Conservation (phyloP, 2,797 vertebrate species). For the Picus viridis region DNA sequence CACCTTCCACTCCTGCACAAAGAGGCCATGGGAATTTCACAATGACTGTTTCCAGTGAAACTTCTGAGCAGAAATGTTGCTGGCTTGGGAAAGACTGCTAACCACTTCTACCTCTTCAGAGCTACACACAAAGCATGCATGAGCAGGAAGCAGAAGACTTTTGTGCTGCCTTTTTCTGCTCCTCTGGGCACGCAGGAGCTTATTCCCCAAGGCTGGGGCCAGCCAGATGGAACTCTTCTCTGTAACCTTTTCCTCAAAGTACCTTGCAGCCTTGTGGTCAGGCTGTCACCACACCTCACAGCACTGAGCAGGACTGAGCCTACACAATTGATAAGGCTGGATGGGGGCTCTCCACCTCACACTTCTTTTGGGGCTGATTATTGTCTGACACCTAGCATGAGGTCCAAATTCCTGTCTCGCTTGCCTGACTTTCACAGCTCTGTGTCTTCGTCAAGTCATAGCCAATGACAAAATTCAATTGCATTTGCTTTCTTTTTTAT, state of each 20-base stretch:
- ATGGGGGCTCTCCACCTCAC: neutral
- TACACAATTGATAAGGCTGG: neutral
- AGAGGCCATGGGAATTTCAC: neutral
- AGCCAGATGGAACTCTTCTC: neutral
- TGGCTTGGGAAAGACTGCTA: neutral
- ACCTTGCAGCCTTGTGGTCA: neutral
- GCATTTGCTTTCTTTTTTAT: neutral
- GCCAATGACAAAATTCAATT: neutral
- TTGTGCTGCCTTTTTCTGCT: neutral
- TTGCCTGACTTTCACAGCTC: neutral
- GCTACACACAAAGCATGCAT: neutral
- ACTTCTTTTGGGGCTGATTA: neutral
- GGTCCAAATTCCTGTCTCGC: neutral
- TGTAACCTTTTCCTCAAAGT: neutral
- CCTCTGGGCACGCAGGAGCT: neutral
- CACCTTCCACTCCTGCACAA: neutral
- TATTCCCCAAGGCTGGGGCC: neutral
- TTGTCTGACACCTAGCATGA: rapidly evolving
- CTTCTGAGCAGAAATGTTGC: neutral
- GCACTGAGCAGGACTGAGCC: neutral
- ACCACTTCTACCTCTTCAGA: neutral
- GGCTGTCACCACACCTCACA: neutral
- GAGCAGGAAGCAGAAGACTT: neutral
- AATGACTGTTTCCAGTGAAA: neutral
- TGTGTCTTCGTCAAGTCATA: neutral